phyloP scores from a whole-genome alignment of 1,140 invertebrate species.

The Drosophila paulistorum region DNA sequence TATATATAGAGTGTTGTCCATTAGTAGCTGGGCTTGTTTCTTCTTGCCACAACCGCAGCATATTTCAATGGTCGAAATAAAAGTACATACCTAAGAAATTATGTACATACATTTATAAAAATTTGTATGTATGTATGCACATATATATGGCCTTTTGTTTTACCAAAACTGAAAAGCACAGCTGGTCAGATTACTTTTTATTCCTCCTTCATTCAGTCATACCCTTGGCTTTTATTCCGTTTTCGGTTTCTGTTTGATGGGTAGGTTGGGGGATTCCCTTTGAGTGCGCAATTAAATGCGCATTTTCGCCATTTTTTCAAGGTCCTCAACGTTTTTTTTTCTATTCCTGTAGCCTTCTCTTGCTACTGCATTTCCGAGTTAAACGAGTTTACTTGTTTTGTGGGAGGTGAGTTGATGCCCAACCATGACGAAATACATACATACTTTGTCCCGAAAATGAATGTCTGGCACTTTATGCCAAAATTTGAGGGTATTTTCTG shows the following conservation, averaged over 20 bases:
- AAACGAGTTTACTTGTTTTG: slow-evolving; percentile 59
- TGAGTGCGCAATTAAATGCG: slow-evolving; percentile 54
- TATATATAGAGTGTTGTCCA: slow-evolving; percentile 13
- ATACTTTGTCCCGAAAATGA: slow-evolving; percentile 35
- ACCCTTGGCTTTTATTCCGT: neutral
- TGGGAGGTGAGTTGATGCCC: slow-evolving; percentile 2
- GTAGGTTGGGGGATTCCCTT: slow-evolving; percentile 11
- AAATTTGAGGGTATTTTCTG: slow-evolving; percentile 34
- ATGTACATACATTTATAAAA: neutral
- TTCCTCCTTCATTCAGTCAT: slow-evolving; percentile 10
- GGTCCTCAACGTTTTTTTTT: slow-evolving; percentile 31
- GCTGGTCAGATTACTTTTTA: slow-evolving; percentile 9
- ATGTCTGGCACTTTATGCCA: slow-evolving; percentile 44
- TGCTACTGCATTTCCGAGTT: slow-evolving; percentile 47
- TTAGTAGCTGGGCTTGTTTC: neutral
- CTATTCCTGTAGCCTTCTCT: slow-evolving; percentile 4
- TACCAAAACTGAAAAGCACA: slow-evolving; percentile 5
- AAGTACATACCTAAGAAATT: neutral
- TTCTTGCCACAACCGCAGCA: neutral
- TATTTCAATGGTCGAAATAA: neutral
- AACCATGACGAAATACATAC: no score
- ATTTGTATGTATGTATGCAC: neutral
- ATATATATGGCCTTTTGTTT: neutral
- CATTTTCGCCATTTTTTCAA: slow-evolving; percentile 33
- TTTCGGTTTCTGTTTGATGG: neutral